These are phyloP conservation scores for Odocoileus hemionus DNA, from an alignment of 2,113 vertebrate species.

Conservation along the genomic window DNA sequence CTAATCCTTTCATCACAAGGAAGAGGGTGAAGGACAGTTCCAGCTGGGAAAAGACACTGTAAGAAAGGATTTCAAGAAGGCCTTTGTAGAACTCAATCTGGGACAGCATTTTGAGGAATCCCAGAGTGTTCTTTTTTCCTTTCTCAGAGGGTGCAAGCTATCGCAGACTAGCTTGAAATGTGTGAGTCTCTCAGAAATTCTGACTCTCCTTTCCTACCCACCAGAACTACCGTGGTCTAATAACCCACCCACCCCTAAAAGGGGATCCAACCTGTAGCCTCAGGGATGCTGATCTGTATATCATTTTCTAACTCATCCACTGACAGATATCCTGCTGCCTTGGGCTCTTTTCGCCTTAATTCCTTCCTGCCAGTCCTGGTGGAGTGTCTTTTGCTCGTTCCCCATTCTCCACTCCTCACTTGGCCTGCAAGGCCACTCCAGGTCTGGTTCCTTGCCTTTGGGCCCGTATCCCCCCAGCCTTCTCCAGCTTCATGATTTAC, in stretches of 20 bases:
- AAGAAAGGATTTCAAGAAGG: slow-evolving; percentile 20
- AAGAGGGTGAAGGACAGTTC: not conserved
- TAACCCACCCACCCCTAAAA: not conserved
- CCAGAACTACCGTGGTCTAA: not conserved
- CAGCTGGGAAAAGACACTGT: not conserved
- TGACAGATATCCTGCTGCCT: not conserved
- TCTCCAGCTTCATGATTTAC: not conserved
- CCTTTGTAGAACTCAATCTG: not conserved
- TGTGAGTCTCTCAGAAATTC: not conserved
- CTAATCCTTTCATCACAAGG: not conserved
- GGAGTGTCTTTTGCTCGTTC: not conserved
- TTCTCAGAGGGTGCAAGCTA: not conserved
- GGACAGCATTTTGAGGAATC: not conserved
- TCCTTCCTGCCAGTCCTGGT: not conserved
- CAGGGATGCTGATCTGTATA: not conserved
- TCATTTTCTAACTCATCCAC: not conserved
- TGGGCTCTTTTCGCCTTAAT: not conserved
- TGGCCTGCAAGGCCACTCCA: not conserved
- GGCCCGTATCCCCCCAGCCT: not conserved
- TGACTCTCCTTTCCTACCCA: not conserved
- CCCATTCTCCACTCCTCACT: not conserved
- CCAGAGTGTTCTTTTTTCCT: not conserved
- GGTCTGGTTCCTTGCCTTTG: not conserved
- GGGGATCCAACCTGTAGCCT: not conserved
- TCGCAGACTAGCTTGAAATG: not conserved